A percentile compares a stretch with the other conserved stretches of the same genome.
phyloP scores from a whole-genome alignment of 2,888 invertebrate species.

The Serripes groenlandicus region DNA sequence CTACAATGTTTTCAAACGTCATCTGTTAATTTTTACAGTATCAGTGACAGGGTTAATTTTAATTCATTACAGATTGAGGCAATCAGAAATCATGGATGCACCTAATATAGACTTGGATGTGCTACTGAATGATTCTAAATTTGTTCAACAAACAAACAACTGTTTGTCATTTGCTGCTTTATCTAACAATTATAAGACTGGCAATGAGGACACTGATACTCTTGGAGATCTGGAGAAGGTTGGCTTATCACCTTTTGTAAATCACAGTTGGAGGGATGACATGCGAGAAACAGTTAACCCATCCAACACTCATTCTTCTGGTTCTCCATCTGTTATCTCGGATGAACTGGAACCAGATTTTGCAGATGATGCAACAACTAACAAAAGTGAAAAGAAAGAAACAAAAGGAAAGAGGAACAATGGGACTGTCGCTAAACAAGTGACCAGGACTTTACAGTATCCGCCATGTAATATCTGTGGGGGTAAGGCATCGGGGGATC shows the following conservation, averaged over 20 bases:
- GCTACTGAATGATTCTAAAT: too few species aligned
- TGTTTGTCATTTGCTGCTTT: background rate
- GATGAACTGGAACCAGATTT: background rate
- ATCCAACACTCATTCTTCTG: background rate
- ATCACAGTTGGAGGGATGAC: background rate
- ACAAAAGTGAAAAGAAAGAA: background rate
- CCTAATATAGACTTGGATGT: too few species aligned
- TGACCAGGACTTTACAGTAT: conserved; percentile 47
- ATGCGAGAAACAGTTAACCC: background rate
- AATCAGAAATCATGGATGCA: too few species aligned
- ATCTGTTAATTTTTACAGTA: too few species aligned
- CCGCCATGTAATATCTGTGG: conserved; percentile 64
- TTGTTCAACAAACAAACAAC: too few species aligned
- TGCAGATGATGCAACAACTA: background rate
- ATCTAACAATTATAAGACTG: background rate
- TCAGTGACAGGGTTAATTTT: too few species aligned
- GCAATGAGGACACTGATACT: background rate
- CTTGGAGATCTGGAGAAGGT: background rate
- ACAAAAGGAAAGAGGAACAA: background rate
- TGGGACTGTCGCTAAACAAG: background rate
- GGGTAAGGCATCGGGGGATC: conserved; percentile 59
- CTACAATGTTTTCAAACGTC: too few species aligned
- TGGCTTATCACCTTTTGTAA: background rate
- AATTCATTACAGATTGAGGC: too few species aligned
- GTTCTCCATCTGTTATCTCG: background rate